Evolutionary conservation across 2,888 invertebrate genomes (phyloP).

Genomic region (Crossocerus cetratus): DNA sequence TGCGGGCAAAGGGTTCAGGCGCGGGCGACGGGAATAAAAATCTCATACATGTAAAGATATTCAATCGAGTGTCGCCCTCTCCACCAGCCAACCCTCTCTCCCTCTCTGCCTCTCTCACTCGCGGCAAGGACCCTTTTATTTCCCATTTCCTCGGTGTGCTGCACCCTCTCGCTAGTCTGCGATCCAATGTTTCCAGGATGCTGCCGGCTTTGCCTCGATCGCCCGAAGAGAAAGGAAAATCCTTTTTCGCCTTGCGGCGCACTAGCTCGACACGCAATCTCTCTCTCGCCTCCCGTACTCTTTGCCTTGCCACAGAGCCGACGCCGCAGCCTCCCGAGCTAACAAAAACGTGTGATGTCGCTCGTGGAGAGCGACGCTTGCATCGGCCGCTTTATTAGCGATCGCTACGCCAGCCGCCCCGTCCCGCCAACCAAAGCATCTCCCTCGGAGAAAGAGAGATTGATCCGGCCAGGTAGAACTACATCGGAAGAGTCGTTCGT

Average conservation of each 20-base stretch:
- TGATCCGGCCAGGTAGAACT: conserved; percentile 6
- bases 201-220: conserved; percentile 40
- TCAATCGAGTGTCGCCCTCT: conserved; percentile 63
- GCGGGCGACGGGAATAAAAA: conserved; percentile 61
- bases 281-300: conserved; percentile 23
- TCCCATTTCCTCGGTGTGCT: conserved; percentile 25
- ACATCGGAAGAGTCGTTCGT: not conserved
- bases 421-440: not conserved
- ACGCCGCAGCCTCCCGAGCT: conserved; percentile 9
- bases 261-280: conserved; percentile 1
- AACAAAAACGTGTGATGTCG: conserved; percentile 31
- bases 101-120: not conserved
- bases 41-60: conserved; percentile 74
- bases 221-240: conserved; percentile 53
- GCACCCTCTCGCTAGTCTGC: conserved; percentile 22
- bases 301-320: not conserved
- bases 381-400: conserved; percentile 38
- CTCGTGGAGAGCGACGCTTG: conserved; percentile 22
- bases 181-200: conserved; percentile 7
- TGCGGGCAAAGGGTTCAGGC: conserved; percentile 41
- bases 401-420: conserved; percentile 26
- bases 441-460: not conserved
- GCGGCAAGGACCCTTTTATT: conserved; percentile 18
- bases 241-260: conserved; percentile 36
- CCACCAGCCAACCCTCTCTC: conserved; percentile 17